phyloP scores from a whole-genome alignment of 2,888 invertebrate genomes.

The Tetrapedia diversipes region DNA sequence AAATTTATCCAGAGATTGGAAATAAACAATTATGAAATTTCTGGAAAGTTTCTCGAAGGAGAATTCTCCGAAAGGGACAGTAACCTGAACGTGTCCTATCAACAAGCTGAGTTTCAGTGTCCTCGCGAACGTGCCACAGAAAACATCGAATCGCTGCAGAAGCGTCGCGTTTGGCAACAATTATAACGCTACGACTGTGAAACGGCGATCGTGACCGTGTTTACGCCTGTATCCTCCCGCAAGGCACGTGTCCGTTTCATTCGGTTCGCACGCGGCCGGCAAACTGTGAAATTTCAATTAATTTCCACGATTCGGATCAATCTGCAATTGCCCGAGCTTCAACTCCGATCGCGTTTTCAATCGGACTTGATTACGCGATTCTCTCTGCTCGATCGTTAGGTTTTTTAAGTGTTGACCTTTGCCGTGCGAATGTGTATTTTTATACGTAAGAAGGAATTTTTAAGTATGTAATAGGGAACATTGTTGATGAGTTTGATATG shows the following conservation, averaged over 20 bases:
- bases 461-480: no score
- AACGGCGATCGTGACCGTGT: slow-evolving; percentile 2
- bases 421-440: no score
- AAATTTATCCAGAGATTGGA: no score
- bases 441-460: no score
- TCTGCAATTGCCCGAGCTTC: not conserved
- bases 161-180: not conserved
- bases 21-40: no score
- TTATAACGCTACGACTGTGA: not conserved
- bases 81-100: no score
- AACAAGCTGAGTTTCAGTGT: not conserved
- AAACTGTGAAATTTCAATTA: slow-evolving; percentile 15
- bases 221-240: not conserved
- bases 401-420: no score
- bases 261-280: no score
- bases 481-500: no score
- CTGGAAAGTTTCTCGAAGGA: no score
- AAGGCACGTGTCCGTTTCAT: not conserved
- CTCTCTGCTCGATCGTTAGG: not conserved
- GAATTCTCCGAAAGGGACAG: no score
- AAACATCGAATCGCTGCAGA: slow-evolving; percentile 23
- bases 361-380: not conserved
- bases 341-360: not conserved
- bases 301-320: not conserved
- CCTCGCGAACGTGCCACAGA: slow-evolving; percentile 18